phyloP scores from a whole-genome alignment of 53 echinoderm and acorn worm species.

The Actinopyga echinites region DNA sequence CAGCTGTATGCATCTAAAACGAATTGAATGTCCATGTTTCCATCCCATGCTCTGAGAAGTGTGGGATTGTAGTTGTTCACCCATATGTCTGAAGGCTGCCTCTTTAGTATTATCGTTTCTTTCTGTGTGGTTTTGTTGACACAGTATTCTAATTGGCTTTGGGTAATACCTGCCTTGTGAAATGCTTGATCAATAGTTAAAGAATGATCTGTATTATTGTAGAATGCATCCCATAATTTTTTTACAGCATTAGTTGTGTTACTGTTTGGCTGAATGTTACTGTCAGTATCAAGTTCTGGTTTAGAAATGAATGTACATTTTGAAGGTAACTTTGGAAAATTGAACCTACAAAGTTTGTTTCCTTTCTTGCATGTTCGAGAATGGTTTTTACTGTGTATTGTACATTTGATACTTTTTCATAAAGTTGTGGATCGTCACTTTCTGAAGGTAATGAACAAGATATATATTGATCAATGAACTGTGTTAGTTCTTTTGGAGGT shows the following conservation, averaged over 20 bases:
- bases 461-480: not conserved
- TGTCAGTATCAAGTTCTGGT: not conserved
- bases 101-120: conserved; percentile 40
- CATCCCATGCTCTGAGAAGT: conserved; percentile 58
- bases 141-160: conserved; percentile 52
- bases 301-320: conserved; percentile 51
- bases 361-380: conserved; percentile 58
- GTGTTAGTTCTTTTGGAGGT: not conserved
- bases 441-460: not conserved
- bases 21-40: conserved; percentile 68
- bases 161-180: conserved; percentile 37
- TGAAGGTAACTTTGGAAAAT: conserved; percentile 75
- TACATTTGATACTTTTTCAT: conserved; percentile 1
- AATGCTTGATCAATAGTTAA: conserved; percentile 38
- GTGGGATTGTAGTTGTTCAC: conserved; percentile 64
- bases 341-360: conserved; percentile 62
- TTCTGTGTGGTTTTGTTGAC: conserved; percentile 26
- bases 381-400: not conserved
- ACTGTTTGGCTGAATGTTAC: not conserved
- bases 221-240: conserved; percentile 2
- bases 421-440: not conserved
- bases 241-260: not conserved
- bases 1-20: conserved; percentile 56
- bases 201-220: not conserved
- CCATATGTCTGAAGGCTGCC: conserved; percentile 55